These are phyloP conservation scores for Merops nubicus DNA, from an alignment of 2,113 vertebrate species.

Conservation along the genomic window DNA sequence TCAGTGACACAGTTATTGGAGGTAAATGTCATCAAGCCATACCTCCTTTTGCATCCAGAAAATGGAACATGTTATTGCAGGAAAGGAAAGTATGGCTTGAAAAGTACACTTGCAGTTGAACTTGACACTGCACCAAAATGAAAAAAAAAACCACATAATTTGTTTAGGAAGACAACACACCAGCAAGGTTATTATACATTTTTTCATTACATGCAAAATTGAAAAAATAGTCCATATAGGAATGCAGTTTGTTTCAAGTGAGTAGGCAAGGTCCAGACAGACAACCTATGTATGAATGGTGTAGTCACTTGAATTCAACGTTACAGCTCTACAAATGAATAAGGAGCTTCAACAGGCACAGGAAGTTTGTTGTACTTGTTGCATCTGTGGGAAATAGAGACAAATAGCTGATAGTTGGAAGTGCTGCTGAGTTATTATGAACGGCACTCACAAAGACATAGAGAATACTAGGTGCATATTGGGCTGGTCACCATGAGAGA, in stretches of 20 bases:
- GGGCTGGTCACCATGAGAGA: not conserved
- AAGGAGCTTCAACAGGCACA: not conserved
- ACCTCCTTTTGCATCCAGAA: slow-evolving; percentile 26
- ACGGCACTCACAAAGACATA: not conserved
- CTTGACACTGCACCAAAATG: not conserved
- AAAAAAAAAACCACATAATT: not conserved
- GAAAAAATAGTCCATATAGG: not conserved
- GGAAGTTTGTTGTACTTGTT: not conserved
- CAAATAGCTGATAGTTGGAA: not conserved
- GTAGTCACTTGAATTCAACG: slow-evolving; percentile 21
- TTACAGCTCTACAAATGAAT: not conserved
- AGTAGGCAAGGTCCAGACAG: not conserved
- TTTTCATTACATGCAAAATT: not conserved
- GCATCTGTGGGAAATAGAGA: not conserved
- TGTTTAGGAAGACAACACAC: not conserved
- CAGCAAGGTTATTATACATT: not conserved
- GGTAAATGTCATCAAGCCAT: slow-evolving; percentile 16
- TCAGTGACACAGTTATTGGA: slow-evolving; percentile 42
- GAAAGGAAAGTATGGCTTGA: not conserved
- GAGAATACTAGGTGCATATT: not conserved
- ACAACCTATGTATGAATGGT: not conserved
- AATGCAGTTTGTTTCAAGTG: not conserved
- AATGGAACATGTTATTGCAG: not conserved
- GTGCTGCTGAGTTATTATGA: not conserved
- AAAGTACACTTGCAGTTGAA: slow-evolving; percentile 19